Conservation (phyloP, 2,888 invertebrate species). For the Phrixothrix hirtus region DNA sequence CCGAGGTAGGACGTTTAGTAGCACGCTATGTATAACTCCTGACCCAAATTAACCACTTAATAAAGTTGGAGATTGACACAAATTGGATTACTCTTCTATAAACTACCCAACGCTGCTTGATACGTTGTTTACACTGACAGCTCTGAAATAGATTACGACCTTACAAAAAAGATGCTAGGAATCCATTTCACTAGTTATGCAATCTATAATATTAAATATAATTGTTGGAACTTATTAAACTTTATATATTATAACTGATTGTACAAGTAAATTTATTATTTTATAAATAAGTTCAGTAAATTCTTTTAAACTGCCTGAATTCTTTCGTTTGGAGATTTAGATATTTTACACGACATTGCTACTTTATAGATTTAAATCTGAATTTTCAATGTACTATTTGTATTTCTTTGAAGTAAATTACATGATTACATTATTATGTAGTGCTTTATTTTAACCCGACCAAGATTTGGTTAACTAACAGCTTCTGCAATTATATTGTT, state of each 20-base stretch:
- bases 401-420: too few relatives aligned
- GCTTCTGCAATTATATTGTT: too few relatives aligned
- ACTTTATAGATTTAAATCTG: too few relatives aligned
- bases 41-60: conserved; percentile 46
- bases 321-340: neutral
- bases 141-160: conserved; percentile 24
- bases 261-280: too few relatives aligned
- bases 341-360: too few relatives aligned
- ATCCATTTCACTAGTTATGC: conserved; percentile 6
- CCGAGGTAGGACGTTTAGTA: conserved; percentile 25
- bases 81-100: conserved; percentile 43
- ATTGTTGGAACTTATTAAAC: too few relatives aligned
- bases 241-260: too few relatives aligned
- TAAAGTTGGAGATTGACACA: conserved; percentile 47
- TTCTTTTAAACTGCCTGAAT: neutral
- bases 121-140: conserved; percentile 25
- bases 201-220: conserved; percentile 4
- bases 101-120: conserved; percentile 29
- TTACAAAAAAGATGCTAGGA: conserved; percentile 9
- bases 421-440: too few relatives aligned
- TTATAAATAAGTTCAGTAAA: neutral
- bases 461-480: too few relatives aligned
- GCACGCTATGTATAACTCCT: conserved; percentile 41
- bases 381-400: too few relatives aligned
- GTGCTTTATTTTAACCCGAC: too few relatives aligned